These are phyloP conservation scores for Lissocephala sabroskyi DNA, from an alignment of 2,888 invertebrate genomes.

Conservation along the genomic window DNA sequence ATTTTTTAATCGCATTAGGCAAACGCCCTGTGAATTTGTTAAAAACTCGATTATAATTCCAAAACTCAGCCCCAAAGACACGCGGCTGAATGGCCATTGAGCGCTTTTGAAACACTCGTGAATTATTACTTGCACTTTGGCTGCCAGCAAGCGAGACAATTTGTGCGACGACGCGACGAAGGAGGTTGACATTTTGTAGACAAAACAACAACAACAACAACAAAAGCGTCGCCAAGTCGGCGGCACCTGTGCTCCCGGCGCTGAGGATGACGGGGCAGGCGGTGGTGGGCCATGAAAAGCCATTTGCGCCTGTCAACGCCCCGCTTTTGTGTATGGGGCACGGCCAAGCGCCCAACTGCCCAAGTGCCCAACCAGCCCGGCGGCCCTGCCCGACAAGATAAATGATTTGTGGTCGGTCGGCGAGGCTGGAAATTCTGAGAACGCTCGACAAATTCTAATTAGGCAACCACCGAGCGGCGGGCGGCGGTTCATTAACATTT, in stretches of 20 bases:
- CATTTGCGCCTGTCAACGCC: conserved; percentile 62
- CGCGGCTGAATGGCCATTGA: conserved; percentile 30
- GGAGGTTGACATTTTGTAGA: conserved; percentile 37
- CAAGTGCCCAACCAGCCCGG: not conserved
- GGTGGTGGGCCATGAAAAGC: conserved; percentile 35
- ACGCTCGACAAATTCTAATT: conserved; percentile 33
- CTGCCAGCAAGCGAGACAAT: conserved; percentile 43
- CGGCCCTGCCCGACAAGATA: conserved; percentile 30
- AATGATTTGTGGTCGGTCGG: conserved; percentile 32
- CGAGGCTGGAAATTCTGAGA: conserved; percentile 15
- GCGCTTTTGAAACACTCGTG: conserved; percentile 56
- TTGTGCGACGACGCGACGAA: conserved; percentile 13
- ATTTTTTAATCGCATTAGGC: conserved; percentile 60
- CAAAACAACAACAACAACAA: conserved; percentile 8
- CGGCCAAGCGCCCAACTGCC: no score
- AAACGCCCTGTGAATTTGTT: conserved; percentile 38
- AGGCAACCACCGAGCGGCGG: conserved; percentile 6
- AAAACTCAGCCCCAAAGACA: conserved; percentile 16
- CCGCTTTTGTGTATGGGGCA: conserved; percentile 37
- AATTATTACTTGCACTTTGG: conserved; percentile 64
- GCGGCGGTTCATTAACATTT: conserved; percentile 33
- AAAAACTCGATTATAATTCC: conserved; percentile 50
- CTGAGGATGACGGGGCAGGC: conserved; percentile 7
- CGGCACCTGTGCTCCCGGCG: conserved; percentile 47
- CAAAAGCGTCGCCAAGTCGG: not conserved